Base-by-base conservation (phyloP, 1,140 invertebrate genomes). In the Dendrolimus punctatus region DNA sequence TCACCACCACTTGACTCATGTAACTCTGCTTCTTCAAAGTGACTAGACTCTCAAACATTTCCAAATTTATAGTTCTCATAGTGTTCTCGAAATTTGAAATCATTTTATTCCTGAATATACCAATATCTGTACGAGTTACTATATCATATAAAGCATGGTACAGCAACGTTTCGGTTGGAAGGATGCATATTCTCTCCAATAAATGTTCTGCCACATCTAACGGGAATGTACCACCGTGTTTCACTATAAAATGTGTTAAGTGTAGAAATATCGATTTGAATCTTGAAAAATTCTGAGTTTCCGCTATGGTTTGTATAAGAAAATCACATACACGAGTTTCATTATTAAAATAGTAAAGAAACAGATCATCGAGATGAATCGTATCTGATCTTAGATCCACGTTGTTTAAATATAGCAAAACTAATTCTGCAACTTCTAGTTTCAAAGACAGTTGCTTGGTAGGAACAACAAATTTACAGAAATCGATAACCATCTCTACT, bases 201-300 rank as follows among this genome's bases (percentile, higher is more conserved):
- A 85, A 61, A 0, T 68, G 64, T 2, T 49, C 54, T 0, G 71
- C 71, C 0, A 76, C 73, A 2, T 66, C 51, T 2, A 63, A 51
- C 37, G 52, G 52, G 9, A 85, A 76, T 3, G 37, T 50, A 39
- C 69, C 58, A n/a, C 56, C 51, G 8, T 58, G 61, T 6, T 51
- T 4, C 8, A 66, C 60, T 50, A 81, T 75, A 40, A 77, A 76
- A 9, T 66, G 44, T 0, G 72, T 72, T n/a, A 85, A 53, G 40
- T 73, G 78, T 4, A 80, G 51, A 40, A 82, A 85, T 9, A 82
- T 67, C 8, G 49, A 39, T 49, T 71, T 79, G 52, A 83, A 85
- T 4, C 80, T 55, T 5, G 71, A 68, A 60, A 85, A 85, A 51
- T 85, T 85, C 53, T 80, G 79, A 8, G 77, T 72, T 10, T 65